Conservation (phyloP, 2,888 invertebrate species). For the Drosophila nigricruria region DNA sequence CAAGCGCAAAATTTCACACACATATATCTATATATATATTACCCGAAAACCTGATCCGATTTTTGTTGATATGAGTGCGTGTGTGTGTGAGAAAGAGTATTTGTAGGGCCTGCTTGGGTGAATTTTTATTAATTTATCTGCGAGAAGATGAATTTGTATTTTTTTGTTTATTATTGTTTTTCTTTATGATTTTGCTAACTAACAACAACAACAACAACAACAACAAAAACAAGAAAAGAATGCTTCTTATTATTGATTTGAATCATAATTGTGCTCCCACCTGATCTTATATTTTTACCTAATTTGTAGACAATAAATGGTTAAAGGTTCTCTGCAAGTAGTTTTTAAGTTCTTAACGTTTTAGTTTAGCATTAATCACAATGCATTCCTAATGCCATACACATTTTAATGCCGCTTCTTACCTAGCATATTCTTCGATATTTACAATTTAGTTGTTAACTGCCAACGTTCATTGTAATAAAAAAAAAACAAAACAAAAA, state of each 20-base stretch:
- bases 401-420: conserved; percentile 23
- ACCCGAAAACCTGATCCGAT: conserved; percentile 17
- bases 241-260: conserved; percentile 11
- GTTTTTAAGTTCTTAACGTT: conserved; percentile 22
- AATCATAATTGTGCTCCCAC: conserved; percentile 13
- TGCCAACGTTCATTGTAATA: conserved; percentile 70
- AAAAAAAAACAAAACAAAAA: not conserved
- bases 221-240: conserved; percentile 6
- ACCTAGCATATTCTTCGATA: conserved; percentile 15
- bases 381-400: conserved; percentile 23
- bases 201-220: conserved; percentile 31
- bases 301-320: conserved; percentile 42
- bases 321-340: conserved; percentile 44
- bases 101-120: conserved; percentile 43
- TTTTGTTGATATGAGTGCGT: conserved; percentile 20
- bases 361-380: conserved; percentile 38
- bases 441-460: conserved; percentile 33
- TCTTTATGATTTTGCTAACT: conserved; percentile 38
- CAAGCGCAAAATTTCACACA: conserved; percentile 39
- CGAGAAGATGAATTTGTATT: not conserved
- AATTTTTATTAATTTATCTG: conserved; percentile 17
- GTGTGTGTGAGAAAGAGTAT: not conserved
- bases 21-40: conserved; percentile 5
- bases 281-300: conserved; percentile 6
- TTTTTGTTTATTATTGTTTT: conserved; percentile 8